Conservation (phyloP, 2,113 vertebrate species). For the Syngnathus typhle region DNA sequence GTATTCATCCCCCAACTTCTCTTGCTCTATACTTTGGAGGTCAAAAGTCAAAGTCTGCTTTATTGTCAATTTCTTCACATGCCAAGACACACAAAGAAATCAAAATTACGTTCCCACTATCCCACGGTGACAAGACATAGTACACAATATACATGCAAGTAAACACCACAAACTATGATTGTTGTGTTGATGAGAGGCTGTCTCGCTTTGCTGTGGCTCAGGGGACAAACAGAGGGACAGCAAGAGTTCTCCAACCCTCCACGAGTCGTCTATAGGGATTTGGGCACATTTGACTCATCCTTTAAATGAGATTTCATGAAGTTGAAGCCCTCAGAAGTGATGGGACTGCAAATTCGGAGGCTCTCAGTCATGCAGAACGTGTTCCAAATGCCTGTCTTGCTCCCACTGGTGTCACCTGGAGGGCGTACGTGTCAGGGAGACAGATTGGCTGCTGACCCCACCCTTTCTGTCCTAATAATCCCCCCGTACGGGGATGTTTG, state of each 20-base stretch:
- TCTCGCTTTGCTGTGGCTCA: background rate
- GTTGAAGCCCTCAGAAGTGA: constrained; percentile 50
- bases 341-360: constrained; percentile 53
- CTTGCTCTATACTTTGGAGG: constrained; percentile 48
- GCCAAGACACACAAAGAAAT: too few species aligned
- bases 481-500: constrained; percentile 28
- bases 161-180: too few species aligned
- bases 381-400: background rate
- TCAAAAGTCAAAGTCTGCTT: too few species aligned
- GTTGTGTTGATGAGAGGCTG: constrained; percentile 30
- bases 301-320: constrained; percentile 52
- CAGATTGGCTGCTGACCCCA: constrained; percentile 22
- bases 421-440: constrained; percentile 21
- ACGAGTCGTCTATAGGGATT: constrained; percentile 58
- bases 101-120: too few species aligned
- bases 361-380: constrained; percentile 5
- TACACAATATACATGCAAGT: too few species aligned
- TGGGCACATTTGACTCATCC: constrained; percentile 59
- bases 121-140: too few species aligned
- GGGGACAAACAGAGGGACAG: constrained; percentile 7
- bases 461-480: constrained; percentile 25
- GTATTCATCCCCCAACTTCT: constrained; percentile 6
- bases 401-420: constrained; percentile 25
- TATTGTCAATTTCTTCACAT: too few species aligned
- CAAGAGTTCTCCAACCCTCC: constrained; percentile 25